A percentile compares a stretch with the other conserved stretches of the same genome.
phyloP scores from a whole-genome alignment of 2,113 vertebrate species.

The Atractosteus spatula region DNA sequence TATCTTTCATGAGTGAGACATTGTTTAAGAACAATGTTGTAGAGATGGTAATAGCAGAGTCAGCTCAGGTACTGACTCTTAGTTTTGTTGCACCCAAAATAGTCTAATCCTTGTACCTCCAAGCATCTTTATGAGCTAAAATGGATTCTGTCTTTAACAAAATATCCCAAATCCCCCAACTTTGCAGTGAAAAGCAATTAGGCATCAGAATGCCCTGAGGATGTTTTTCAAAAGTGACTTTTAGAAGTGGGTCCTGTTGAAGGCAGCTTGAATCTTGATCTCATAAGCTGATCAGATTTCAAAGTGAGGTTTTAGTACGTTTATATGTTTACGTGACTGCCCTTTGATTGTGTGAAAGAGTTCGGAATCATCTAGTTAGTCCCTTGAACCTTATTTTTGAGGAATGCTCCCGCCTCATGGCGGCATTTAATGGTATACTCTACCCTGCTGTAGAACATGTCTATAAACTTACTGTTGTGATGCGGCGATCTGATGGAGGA shows the following conservation, averaged over 20 bases:
- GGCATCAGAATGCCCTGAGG: slow-evolving; percentile 38
- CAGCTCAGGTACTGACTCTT: slow-evolving; percentile 14
- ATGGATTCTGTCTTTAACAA: slow-evolving; percentile 33
- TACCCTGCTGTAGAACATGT: no score
- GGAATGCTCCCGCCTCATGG: no score
- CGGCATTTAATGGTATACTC: no score
- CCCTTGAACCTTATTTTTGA: no score
- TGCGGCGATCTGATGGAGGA: no score
- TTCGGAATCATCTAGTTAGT: no score
- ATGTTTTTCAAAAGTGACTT: slow-evolving; percentile 40
- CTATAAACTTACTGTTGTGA: no score
- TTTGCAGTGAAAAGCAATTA: slow-evolving; percentile 23
- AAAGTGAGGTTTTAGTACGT: slow-evolving; percentile 31
- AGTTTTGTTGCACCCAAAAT: neutral
- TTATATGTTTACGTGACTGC: no score
- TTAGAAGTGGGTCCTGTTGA: slow-evolving; percentile 39
- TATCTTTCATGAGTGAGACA: slow-evolving; percentile 3
- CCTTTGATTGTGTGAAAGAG: no score
- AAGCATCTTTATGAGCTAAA: slow-evolving; percentile 25
- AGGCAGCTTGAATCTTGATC: slow-evolving; percentile 39
- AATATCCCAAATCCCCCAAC: slow-evolving; percentile 28
- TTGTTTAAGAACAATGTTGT: slow-evolving; percentile 14
- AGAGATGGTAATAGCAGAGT: slow-evolving; percentile 16
- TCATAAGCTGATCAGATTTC: slow-evolving; percentile 39
- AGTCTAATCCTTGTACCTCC: slow-evolving; percentile 4